These are phyloP conservation scores for Sarcophilus harrisii DNA, from an alignment of 2,797 vertebrate species.

Conservation along the genomic window DNA sequence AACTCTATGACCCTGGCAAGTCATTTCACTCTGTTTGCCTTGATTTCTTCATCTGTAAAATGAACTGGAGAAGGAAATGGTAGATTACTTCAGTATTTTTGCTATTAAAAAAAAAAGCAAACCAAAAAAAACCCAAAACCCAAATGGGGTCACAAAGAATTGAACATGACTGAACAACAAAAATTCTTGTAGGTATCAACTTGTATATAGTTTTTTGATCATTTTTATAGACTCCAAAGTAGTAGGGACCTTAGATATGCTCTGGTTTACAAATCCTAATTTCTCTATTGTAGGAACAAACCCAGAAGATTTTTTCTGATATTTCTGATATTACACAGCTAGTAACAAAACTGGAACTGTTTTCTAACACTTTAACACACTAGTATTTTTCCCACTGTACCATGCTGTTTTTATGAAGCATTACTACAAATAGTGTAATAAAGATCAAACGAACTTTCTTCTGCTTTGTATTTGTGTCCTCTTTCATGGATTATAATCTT, in stretches of 20 bases:
- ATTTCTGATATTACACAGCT: background rate
- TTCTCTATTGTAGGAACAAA: background rate
- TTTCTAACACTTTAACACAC: no score
- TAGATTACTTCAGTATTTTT: background rate
- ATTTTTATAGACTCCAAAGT: background rate
- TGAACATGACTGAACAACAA: background rate
- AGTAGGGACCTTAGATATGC: background rate
- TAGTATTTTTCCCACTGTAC: background rate
- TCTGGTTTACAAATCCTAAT: background rate
- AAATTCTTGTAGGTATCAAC: background rate
- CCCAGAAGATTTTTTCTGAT: background rate
- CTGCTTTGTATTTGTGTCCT: background rate
- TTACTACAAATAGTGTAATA: constrained; percentile 9
- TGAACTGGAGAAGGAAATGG: background rate
- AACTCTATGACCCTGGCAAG: background rate
- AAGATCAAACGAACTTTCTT: constrained; percentile 13
- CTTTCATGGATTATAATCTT: background rate
- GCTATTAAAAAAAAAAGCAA: background rate
- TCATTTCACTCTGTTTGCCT: background rate
- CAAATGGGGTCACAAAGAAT: background rate
- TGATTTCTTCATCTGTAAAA: background rate
- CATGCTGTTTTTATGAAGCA: background rate
- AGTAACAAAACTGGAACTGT: background rate
- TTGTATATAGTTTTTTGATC: background rate
- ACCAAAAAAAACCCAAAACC: background rate